Conservation (phyloP, 2,797 vertebrate species). For the Poecilia velifera region DNA sequence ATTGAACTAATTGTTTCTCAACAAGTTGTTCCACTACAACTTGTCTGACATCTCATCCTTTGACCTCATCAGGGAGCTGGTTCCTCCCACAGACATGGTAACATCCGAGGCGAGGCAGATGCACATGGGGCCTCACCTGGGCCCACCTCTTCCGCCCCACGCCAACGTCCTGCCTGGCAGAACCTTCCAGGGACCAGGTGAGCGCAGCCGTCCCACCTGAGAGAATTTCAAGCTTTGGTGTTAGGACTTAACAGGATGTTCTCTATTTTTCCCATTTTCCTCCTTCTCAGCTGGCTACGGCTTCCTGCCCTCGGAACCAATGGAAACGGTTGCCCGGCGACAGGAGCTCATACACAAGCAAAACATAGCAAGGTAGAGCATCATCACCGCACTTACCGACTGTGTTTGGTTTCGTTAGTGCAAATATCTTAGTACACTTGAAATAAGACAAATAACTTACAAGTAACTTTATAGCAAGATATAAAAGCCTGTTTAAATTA, state of each 20-base stretch:
- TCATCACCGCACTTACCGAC: not conserved
- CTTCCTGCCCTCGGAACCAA: slow-evolving; percentile 89
- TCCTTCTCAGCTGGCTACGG: slow-evolving; percentile 82
- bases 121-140: slow-evolving; percentile 86
- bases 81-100: slow-evolving; percentile 86
- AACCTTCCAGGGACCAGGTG: slow-evolving; percentile 85
- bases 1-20: not conserved
- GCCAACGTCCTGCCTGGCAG: slow-evolving; percentile 80
- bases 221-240: not conserved
- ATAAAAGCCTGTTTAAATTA: too few species aligned
- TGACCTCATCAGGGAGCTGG: slow-evolving; percentile 82
- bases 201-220: slow-evolving; percentile 17
- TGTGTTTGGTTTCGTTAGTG: too few species aligned
- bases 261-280: not conserved
- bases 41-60: slow-evolving; percentile 5
- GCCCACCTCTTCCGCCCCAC: slow-evolving; percentile 82
- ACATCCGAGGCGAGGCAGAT: slow-evolving; percentile 88
- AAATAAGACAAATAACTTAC: too few species aligned
- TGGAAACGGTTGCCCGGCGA: slow-evolving; percentile 91
- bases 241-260: not conserved
- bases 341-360: slow-evolving; percentile 95
- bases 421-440: too few species aligned
- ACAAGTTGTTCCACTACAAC: slow-evolving; percentile 5
- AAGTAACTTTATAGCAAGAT: too few species aligned
- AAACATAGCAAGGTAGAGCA: slow-evolving; percentile 90